Evolutionary conservation across 2,888 invertebrate species (phyloP).

Genomic region (Oxystoma pomonae): DNA sequence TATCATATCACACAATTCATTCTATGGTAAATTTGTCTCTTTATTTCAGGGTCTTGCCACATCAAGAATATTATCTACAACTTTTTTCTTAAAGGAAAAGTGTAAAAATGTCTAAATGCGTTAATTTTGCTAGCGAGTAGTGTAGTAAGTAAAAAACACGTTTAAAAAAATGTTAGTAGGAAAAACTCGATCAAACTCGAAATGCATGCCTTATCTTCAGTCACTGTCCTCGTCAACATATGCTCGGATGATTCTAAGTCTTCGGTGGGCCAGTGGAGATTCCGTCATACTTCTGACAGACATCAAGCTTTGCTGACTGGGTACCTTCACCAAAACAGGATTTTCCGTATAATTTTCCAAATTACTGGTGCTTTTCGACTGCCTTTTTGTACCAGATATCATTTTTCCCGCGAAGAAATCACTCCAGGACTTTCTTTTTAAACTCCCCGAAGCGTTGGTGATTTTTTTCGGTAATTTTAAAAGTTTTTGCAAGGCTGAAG

Average conservation of each 20-base stretch:
- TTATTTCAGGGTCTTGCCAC: too few species aligned
- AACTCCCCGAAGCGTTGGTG: conserved; percentile 14
- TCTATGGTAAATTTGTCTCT: too few species aligned
- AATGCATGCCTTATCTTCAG: conserved; percentile 30
- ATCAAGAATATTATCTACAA: too few species aligned
- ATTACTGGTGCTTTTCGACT: conserved; percentile 38
- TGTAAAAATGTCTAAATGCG: too few species aligned
- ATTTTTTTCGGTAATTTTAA: conserved; percentile 54
- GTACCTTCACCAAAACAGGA: conserved; percentile 11
- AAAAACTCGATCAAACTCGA: neutral
- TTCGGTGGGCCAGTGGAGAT: conserved; percentile 33
- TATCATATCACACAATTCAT: too few species aligned
- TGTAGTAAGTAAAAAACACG: neutral
- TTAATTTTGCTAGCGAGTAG: too few species aligned
- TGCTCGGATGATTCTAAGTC: conserved; percentile 36
- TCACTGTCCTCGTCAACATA: conserved; percentile 36
- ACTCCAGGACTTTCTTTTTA: conserved; percentile 34
- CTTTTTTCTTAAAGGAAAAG: too few species aligned
- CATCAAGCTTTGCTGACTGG: conserved; percentile 26
- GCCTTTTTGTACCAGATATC: conserved; percentile 25
- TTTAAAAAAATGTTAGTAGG: neutral
- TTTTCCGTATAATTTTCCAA: conserved; percentile 22
- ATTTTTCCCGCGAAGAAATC: conserved; percentile 22
- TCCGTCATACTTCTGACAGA: conserved; percentile 32
- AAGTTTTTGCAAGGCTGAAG: conserved; percentile 34